Percentiles rank a stretch among this genome's conserved stretches.
phyloP scores from a whole-genome alignment of 2,113 vertebrate genomes.

The rat (Rattus norvegicus) region GRCr8 NC_086019.1:49812501-49813000 shows the following conservation, averaged over 20 bases:
- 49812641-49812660: neutral
- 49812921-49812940: constrained; percentile 94
- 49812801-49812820: constrained; percentile 99
- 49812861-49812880: constrained; percentile 92
- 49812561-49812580: neutral
- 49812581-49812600: neutral
- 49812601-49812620: neutral
- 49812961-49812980: constrained; percentile 96
- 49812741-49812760: no score
- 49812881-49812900: constrained; percentile 98
- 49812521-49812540: neutral
- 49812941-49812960: constrained; percentile 97
- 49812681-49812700: no score
- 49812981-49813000: constrained; percentile 93
- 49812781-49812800: constrained; percentile 99
- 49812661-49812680: no score
- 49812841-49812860: constrained; percentile 93
- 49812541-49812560: fast-evolving
- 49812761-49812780: constrained; percentile 95
- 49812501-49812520: neutral
- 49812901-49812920: constrained; percentile 93
- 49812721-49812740: no score
- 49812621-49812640: neutral
- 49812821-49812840: constrained; percentile 99
- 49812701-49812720: no score